Base-by-base conservation (phyloP, 2,797 vertebrate genomes). In the Masticophis lateralis region DNA sequence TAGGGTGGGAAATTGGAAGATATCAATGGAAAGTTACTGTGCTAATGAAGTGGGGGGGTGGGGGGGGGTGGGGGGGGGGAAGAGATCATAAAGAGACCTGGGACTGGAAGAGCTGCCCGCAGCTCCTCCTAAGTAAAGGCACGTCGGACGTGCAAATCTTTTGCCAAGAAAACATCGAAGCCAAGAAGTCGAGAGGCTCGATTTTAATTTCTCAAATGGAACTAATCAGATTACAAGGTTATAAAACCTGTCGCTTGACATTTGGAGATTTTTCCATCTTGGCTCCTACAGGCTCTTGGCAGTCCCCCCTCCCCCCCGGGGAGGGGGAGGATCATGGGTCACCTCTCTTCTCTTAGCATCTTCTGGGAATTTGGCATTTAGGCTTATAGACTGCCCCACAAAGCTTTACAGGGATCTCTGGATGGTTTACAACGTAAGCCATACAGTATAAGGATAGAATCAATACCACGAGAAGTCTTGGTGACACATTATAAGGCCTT, bases 71-170 rank as follows among this genome's bases (percentile, higher is more conserved):
- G 25, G 8, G 25, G 8, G 2, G 25, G 27, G 11, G 1, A 13
- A 66, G 60, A 16, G 18, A 51, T 20, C 14, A 4, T 9, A 27
- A 25, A 27, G 28, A 22, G 28, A 66, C 22, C 25, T 63, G 59
- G 56, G 59, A 3, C 22, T 51, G 28, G 9, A 55, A 53, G 51
- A 27, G 7, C 43, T 32, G 13, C 13, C 43, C 3, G 4, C 28
- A 13, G 13, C 47, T 20, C 16, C 51, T 22, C 9, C 14, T 16
- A 83, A 27, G 32, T 10, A 12, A 43, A 57, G 69, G 25, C 8
- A 0, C 22, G 0, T 47, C 8, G 32, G n/a, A n/a, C 1, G 57
- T 18, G 32, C 1, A 37, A 1, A 56, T 4, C 12, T 3, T 25
- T 14, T 37, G 32, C 53, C 55, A 57, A 37, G 32, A 9, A 37